phyloP scores from a whole-genome alignment of 2,113 vertebrate species.

The Neogobius melanostomus region DNA sequence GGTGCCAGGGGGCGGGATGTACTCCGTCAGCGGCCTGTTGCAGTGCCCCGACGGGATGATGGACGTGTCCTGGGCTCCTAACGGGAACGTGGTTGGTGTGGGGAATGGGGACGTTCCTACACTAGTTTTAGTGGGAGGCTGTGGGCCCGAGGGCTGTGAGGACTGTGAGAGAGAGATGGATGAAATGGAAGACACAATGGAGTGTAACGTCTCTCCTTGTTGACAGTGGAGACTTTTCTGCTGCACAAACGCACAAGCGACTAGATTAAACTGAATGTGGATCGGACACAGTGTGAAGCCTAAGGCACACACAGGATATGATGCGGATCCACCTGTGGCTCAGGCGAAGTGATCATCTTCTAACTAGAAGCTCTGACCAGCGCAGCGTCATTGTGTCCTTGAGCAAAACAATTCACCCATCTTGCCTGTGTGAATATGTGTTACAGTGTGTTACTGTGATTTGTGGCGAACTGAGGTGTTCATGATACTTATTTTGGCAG shows the following conservation, averaged over 20 bases:
- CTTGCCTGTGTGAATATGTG: too few species aligned
- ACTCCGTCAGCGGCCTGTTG: constrained; percentile 76
- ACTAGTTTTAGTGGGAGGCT: constrained; percentile 73
- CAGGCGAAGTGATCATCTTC: constrained; percentile 1
- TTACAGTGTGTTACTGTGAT: too few species aligned
- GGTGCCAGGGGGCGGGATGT: constrained; percentile 73
- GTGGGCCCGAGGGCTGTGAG: constrained; percentile 71
- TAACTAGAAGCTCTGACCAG: too few species aligned
- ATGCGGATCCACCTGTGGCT: constrained; percentile 17
- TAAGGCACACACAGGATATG: constrained; percentile 15
- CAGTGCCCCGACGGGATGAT: constrained; percentile 73
- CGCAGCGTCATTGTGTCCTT: too few species aligned
- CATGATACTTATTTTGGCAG: too few species aligned
- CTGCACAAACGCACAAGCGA: constrained; percentile 1
- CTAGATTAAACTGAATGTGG: constrained; percentile 18
- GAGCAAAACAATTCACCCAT: too few species aligned
- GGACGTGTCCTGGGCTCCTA: constrained; percentile 65
- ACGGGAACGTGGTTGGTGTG: constrained; percentile 59
- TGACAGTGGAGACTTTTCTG: constrained; percentile 35
- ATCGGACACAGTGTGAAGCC: neutral
- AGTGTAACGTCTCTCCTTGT: constrained; percentile 69
- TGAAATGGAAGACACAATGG: constrained; percentile 66
- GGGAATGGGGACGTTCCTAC: constrained; percentile 71
- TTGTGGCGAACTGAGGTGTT: too few species aligned
- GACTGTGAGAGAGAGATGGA: constrained; percentile 79